Evolutionary conservation across 1,140 invertebrate genomes (phyloP).

Genomic region (Meloidogyne hapla): DNA sequence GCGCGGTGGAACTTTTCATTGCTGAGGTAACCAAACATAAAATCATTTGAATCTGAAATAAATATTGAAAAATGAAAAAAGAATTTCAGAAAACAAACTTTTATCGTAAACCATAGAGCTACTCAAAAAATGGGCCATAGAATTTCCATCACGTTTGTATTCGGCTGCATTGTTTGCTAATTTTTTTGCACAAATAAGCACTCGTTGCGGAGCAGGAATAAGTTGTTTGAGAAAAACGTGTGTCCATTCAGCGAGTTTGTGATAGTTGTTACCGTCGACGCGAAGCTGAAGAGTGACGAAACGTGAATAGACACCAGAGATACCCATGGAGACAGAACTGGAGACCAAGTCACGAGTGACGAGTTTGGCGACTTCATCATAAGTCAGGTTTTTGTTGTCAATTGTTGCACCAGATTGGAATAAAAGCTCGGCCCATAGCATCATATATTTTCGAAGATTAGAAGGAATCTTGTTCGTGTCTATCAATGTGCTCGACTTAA

Average conservation of each 20-base stretch:
- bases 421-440: conserved; percentile 44
- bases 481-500: conserved; percentile 37
- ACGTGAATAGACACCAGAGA: conserved; percentile 26
- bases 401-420: conserved; percentile 50
- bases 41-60: conserved; percentile 29
- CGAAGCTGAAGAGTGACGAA: conserved; percentile 29
- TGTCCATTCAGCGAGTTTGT: conserved; percentile 47
- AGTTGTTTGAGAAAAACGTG: conserved; percentile 30
- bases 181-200: conserved; percentile 38
- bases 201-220: conserved; percentile 6
- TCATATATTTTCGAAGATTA: conserved; percentile 44
- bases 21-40: conserved; percentile 32
- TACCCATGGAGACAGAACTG: conserved; percentile 25
- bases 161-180: conserved; percentile 36
- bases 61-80: conserved; percentile 8
- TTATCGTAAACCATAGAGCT: conserved; percentile 15
- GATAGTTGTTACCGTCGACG: conserved; percentile 22
- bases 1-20: conserved; percentile 44
- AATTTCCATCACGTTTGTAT: conserved; percentile 38
- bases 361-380: conserved; percentile 47
- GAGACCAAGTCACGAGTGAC: conserved; percentile 33
- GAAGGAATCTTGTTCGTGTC: conserved; percentile 32
- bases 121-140: conserved; percentile 12
- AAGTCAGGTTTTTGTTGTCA: conserved; percentile 33
- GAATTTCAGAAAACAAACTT: conserved; percentile 10